Evolutionary conservation across 2,113 vertebrate genomes (phyloP).

Genomic region (Cisticola juncidis): DNA sequence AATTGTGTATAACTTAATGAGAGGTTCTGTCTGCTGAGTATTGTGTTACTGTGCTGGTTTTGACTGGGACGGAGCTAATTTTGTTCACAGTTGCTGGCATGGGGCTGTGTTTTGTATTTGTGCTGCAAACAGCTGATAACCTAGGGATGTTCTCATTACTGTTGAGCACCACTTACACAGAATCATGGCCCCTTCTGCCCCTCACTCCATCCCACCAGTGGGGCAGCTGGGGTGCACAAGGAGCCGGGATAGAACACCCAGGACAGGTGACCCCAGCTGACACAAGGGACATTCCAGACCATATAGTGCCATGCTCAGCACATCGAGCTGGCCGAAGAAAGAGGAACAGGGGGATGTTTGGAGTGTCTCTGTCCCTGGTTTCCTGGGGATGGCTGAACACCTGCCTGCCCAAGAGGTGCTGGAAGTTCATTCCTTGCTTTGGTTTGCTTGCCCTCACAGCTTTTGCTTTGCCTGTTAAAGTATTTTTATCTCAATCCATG

Average conservation of each 20-base stretch:
- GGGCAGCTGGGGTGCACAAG: neutral
- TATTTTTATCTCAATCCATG: neutral
- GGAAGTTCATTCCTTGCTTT: neutral
- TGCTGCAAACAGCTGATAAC: neutral
- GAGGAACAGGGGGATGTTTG: too few relatives aligned
- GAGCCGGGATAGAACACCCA: neutral
- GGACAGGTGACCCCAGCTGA: neutral
- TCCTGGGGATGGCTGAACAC: neutral
- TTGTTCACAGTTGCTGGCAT: neutral
- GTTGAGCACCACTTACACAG: neutral
- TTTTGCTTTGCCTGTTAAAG: neutral
- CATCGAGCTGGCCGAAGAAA: fast-evolving
- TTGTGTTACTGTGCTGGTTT: neutral
- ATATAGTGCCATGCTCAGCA: neutral
- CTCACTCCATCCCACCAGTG: neutral
- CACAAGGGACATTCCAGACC: neutral
- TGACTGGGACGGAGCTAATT: neutral
- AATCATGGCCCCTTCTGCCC: neutral
- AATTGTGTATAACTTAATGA: neutral
- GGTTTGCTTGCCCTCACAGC: neutral
- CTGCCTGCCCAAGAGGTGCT: too few relatives aligned
- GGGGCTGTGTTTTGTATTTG: neutral
- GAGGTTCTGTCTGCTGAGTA: neutral
- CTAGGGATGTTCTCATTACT: neutral
- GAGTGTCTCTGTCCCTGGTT: neutral